phyloP scores from a whole-genome alignment of 2,113 vertebrate genomes.

The Aptenodytes patagonicus region DNA sequence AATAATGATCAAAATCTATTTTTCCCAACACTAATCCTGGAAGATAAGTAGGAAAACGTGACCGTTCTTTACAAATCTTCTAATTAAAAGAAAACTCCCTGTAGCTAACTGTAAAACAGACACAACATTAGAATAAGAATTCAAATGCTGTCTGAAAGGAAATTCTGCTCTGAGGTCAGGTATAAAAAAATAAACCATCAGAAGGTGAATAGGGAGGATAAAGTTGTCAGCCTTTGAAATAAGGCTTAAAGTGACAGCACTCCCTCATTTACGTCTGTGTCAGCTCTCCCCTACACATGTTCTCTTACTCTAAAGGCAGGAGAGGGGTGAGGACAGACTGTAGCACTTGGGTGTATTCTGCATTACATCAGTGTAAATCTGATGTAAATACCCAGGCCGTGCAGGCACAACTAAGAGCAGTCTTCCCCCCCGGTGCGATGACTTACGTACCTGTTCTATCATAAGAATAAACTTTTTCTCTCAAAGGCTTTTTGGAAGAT shows the following conservation, averaged over 20 bases:
- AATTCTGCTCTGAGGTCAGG: background rate
- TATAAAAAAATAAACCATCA: background rate
- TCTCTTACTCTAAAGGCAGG: background rate
- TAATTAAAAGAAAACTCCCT: background rate
- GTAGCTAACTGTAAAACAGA: background rate
- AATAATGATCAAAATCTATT: background rate
- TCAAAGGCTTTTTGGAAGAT: background rate
- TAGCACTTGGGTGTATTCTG: background rate
- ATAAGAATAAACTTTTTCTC: background rate
- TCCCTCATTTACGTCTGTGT: background rate
- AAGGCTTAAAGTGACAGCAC: background rate
- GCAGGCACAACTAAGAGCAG: background rate
- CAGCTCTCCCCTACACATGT: background rate
- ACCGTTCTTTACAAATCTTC: background rate
- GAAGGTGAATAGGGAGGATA: background rate
- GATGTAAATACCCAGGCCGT: background rate
- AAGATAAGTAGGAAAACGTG: background rate
- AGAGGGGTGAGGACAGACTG: background rate
- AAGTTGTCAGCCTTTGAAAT: background rate
- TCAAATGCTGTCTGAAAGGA: background rate
- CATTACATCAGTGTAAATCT: background rate
- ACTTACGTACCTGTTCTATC: conserved; percentile 20
- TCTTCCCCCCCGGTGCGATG: background rate
- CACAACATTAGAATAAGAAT: background rate
- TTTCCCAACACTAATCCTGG: background rate